phyloP scores from a whole-genome alignment of 2,113 vertebrate genomes.

The Bufo bufo region DNA sequence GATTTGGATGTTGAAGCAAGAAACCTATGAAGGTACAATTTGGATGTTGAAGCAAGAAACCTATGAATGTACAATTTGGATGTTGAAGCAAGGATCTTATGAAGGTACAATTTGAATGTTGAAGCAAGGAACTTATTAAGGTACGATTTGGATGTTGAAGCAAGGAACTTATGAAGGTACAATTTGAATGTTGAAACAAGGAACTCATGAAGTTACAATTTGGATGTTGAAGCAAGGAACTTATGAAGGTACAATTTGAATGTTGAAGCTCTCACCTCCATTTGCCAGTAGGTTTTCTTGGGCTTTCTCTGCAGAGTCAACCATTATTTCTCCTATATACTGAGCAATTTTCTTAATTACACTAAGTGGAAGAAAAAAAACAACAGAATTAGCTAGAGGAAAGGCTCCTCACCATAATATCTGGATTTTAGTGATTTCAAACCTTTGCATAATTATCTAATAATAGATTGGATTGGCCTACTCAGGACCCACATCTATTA shows the following conservation, averaged over 20 bases:
- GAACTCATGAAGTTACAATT: too few relatives aligned
- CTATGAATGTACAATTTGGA: too few relatives aligned
- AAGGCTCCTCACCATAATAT: not conserved
- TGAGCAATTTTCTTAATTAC: constrained; percentile 86
- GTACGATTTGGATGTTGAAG: too few relatives aligned
- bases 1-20: too few relatives aligned
- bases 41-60: too few relatives aligned
- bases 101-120: too few relatives aligned
- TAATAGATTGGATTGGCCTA: too few relatives aligned
- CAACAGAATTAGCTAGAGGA: not conserved
- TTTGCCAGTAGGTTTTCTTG: constrained; percentile 85
- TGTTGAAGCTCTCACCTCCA: constrained; percentile 78
- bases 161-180: not conserved
- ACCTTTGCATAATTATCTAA: not conserved
- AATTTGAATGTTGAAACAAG: not conserved
- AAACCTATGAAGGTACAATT: too few relatives aligned
- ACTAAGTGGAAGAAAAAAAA: constrained; percentile 68
- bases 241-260: not conserved
- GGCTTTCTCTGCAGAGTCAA: constrained; percentile 85
- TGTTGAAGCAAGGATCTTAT: too few relatives aligned
- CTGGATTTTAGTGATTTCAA: not conserved
- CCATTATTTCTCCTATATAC: constrained; percentile 88
- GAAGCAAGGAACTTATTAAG: too few relatives aligned
- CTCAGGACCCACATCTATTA: too few relatives aligned
- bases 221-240: too few relatives aligned